phyloP scores from a whole-genome alignment of 2,888 invertebrate genomes.

The Diarsia dahlii region DNA sequence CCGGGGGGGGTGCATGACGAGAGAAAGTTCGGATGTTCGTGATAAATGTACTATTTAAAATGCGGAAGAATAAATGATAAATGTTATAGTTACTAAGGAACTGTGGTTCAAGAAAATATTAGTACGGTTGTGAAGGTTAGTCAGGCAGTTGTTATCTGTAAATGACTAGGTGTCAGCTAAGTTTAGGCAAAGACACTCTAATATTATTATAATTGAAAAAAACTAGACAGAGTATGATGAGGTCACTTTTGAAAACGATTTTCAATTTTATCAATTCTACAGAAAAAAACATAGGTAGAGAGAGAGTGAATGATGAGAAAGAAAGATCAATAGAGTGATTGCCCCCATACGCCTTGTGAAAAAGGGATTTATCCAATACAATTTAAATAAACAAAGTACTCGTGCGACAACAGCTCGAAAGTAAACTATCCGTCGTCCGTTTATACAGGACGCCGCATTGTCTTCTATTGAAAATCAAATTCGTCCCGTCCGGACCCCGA shows the following conservation, averaged over 20 bases:
- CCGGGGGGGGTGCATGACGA: slow-evolving; percentile 11
- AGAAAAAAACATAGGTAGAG: not conserved
- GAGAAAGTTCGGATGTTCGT: slow-evolving; percentile 23
- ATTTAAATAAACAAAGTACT: slow-evolving; percentile 66
- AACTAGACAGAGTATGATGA: not conserved
- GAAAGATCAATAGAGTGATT: not conserved
- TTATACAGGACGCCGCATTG: slow-evolving; percentile 79
- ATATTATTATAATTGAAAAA: not conserved
- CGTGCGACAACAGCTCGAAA: slow-evolving; percentile 60
- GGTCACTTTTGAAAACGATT: not conserved
- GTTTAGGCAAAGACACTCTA: not conserved
- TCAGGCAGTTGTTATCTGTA: not conserved
- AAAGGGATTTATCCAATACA: slow-evolving; percentile 4
- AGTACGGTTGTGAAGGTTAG: not conserved
- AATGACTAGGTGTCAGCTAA: not conserved
- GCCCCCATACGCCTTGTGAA: not conserved
- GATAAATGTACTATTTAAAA: slow-evolving; percentile 49
- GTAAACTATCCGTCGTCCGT: slow-evolving; percentile 73
- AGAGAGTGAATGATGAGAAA: not conserved
- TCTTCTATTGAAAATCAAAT: slow-evolving; percentile 85
- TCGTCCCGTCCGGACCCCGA: slow-evolving; percentile 73
- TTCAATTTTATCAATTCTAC: not conserved
- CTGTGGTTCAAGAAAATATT: not conserved
- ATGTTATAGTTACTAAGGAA: slow-evolving; percentile 6
- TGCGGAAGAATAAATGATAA: slow-evolving; percentile 32